Evolutionary conservation across 2,888 invertebrate genomes (phyloP).

Genomic region (Ectemnius continuus): DNA sequence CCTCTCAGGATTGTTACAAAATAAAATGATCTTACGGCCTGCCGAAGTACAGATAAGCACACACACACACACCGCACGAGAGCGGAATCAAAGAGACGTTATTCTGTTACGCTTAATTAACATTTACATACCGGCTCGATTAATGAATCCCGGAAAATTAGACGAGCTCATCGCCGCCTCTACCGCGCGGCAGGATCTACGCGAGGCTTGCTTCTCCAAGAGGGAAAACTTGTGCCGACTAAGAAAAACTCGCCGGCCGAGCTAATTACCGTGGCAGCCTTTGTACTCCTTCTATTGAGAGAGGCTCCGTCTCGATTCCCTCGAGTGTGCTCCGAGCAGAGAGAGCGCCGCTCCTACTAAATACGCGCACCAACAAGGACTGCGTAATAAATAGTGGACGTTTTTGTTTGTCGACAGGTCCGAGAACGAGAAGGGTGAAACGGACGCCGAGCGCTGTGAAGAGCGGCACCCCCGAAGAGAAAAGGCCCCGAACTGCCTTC

Average conservation of each 20-base stretch:
- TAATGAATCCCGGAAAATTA: slow-evolving; percentile 1
- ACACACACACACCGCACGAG: too few species aligned
- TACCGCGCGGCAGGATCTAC: slow-evolving; percentile 7
- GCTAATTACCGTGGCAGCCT: too few species aligned
- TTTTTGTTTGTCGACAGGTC: slow-evolving; percentile 78
- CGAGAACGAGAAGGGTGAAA: slow-evolving; percentile 81
- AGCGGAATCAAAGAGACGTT: slow-evolving; percentile 18
- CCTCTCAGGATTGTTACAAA: background rate
- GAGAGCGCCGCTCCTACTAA: too few species aligned
- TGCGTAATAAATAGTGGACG: too few species aligned
- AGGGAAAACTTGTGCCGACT: too few species aligned
- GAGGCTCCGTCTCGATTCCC: too few species aligned
- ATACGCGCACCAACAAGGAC: too few species aligned
- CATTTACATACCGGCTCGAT: slow-evolving; percentile 22
- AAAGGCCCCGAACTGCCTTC: slow-evolving; percentile 97
- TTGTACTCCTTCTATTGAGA: too few species aligned
- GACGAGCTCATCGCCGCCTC: background rate
- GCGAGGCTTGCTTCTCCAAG: background rate
- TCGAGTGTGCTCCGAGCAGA: too few species aligned
- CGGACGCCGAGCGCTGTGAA: slow-evolving; percentile 76
- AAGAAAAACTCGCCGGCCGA: too few species aligned
- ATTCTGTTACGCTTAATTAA: slow-evolving; percentile 24
- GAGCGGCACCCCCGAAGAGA: slow-evolving; percentile 85
- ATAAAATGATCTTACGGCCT: slow-evolving; percentile 22
- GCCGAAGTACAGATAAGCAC: slow-evolving; percentile 11